Percentiles rank a stretch among this genome's conserved stretches.
Conservation (phyloP, 2,888 invertebrate species). For the Harpalus rufipes region DNA sequence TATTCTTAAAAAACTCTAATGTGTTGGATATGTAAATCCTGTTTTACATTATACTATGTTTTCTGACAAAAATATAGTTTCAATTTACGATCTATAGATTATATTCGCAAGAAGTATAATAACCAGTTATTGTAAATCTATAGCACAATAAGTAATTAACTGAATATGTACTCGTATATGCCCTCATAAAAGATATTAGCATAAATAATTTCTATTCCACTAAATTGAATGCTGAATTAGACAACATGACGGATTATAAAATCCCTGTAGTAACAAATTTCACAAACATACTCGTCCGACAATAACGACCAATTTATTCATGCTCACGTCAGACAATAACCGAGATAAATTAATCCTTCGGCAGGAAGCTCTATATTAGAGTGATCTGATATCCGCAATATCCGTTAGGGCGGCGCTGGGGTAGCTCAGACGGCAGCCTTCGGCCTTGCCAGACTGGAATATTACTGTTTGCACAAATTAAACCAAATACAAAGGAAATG, state of each 20-base stretch:
- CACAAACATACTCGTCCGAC: constrained; percentile 31
- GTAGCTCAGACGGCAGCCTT: background rate
- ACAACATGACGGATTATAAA: constrained; percentile 35
- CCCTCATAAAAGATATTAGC: background rate
- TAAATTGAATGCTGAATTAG: background rate
- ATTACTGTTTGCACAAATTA: constrained; percentile 65
- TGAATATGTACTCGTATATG: background rate
- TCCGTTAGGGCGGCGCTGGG: constrained; percentile 26
- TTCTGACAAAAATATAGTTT: too few species aligned
- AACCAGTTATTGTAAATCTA: too few species aligned
- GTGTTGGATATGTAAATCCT: too few species aligned
- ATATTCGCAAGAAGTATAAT: too few species aligned
- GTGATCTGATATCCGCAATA: constrained; percentile 62
- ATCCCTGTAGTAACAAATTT: constrained; percentile 40
- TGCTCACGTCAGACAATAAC: constrained; percentile 60
- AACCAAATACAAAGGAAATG: constrained; percentile 61
- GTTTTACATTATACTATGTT: too few species aligned
- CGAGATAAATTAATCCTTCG: constrained; percentile 63
- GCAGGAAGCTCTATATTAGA: constrained; percentile 59
- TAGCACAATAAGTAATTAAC: too few species aligned
- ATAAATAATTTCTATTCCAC: background rate
- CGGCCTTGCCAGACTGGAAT: constrained; percentile 42
- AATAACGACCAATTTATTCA: constrained; percentile 61
- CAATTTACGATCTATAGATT: too few species aligned
- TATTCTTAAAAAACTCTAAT: too few species aligned